Evolutionary conservation across 2,888 invertebrate species (phyloP).

Genomic region (Tenthredo mesomela): DNA sequence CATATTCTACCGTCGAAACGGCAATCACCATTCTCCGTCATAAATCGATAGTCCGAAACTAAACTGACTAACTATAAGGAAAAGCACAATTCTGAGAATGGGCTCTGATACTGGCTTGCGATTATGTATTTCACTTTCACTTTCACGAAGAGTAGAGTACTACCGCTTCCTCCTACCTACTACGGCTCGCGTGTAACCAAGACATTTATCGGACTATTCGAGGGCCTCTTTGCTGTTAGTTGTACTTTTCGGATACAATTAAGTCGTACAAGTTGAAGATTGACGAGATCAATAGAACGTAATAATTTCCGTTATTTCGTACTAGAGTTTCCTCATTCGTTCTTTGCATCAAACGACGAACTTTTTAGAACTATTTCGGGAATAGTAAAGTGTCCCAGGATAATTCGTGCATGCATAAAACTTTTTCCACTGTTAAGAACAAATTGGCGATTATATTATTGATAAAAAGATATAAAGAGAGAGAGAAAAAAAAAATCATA

Average conservation of each 20-base stretch:
- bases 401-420: not conserved
- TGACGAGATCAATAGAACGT: not conserved
- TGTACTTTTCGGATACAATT: not conserved
- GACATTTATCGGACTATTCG: not conserved
- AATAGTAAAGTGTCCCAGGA: not conserved
- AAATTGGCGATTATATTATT: not conserved
- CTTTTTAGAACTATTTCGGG: not conserved
- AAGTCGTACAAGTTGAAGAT: not conserved
- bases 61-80: not conserved
- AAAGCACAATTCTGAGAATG: not conserved
- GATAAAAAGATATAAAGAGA: too few relatives aligned
- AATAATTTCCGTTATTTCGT: not conserved
- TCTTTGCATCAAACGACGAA: not conserved
- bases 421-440: not conserved
- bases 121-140: slow-evolving; percentile 1
- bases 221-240: not conserved
- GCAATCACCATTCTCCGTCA: not conserved
- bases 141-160: not conserved
- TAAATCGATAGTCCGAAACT: not conserved
- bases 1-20: not conserved
- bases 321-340: not conserved
- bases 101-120: not conserved
- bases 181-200: not conserved
- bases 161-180: not conserved
- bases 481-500: not conserved